Conservation (phyloP, 2,113 vertebrate species). For the Ranitomeya imitator region DNA sequence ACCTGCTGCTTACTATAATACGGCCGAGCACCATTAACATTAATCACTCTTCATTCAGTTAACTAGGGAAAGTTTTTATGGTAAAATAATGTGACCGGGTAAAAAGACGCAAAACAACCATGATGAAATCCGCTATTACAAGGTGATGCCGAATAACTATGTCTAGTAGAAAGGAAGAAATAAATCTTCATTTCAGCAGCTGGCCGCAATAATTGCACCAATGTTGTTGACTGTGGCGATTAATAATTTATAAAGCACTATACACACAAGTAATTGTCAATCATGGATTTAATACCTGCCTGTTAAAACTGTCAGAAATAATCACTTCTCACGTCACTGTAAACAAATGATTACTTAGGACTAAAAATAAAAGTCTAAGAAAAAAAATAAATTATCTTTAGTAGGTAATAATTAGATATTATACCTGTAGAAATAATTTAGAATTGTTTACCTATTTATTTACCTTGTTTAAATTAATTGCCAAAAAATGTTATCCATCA, state of each 20-base stretch:
- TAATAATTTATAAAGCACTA: constrained; percentile 80
- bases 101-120: constrained; percentile 45
- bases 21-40: constrained; percentile 64
- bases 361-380: not conserved
- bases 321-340: not conserved
- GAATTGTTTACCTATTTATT: not conserved
- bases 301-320: constrained; percentile 33
- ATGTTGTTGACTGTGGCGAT: constrained; percentile 77
- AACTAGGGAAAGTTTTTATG: constrained; percentile 62
- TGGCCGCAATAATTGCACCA: constrained; percentile 75
- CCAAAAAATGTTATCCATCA: not conserved
- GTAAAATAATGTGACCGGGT: not conserved
- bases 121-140: constrained; percentile 68
- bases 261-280: constrained; percentile 74
- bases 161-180: constrained; percentile 67
- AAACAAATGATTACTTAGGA: not conserved
- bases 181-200: constrained; percentile 73
- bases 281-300: constrained; percentile 49
- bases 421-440: not conserved
- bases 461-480: no score
- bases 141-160: constrained; percentile 72
- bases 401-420: not conserved
- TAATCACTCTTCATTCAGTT: constrained; percentile 71
- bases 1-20: constrained; percentile 58
- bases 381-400: no score